These are phyloP conservation scores for Trissoscelio sp. DNA, from an alignment of 2,888 invertebrate species.

Conservation along the genomic window DNA sequence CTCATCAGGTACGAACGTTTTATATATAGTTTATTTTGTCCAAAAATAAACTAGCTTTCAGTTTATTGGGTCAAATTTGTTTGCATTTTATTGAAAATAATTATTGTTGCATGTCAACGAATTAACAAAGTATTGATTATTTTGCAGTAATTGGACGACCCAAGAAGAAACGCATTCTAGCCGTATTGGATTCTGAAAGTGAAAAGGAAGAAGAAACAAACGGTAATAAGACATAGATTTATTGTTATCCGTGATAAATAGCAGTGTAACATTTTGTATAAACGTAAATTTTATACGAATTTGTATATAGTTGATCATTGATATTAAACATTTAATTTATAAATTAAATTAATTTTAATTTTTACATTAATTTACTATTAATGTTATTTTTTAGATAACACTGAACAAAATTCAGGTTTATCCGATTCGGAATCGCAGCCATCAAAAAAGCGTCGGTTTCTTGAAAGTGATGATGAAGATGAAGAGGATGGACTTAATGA, in stretches of 20 bases:
- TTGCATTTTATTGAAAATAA: background rate
- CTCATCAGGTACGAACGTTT: background rate
- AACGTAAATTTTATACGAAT: too few species aligned
- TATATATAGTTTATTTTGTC: background rate
- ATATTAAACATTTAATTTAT: background rate
- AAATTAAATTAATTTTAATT: background rate
- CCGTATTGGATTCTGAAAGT: conserved; percentile 75
- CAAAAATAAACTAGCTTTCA: too few species aligned
- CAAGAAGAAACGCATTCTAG: conserved; percentile 67
- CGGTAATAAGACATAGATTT: background rate
- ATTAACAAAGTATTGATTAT: background rate
- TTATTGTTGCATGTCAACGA: background rate
- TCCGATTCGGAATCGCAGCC: conserved; percentile 75
- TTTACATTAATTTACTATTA: too few species aligned
- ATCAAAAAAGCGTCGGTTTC: conserved; percentile 78
- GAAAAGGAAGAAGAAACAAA: conserved; percentile 24
- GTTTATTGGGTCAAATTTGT: background rate
- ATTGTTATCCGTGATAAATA: background rate
- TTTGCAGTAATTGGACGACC: conserved; percentile 33
- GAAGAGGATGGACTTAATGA: conserved; percentile 52
- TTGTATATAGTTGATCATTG: too few species aligned
- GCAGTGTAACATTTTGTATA: too few species aligned
- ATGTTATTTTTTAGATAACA: conserved; percentile 69
- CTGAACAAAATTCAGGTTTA: conserved; percentile 74
- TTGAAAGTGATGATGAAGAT: conserved; percentile 80